These are phyloP conservation scores for Cromileptes altivelis DNA, from an alignment of 2,113 vertebrate genomes.

Conservation along the genomic window DNA sequence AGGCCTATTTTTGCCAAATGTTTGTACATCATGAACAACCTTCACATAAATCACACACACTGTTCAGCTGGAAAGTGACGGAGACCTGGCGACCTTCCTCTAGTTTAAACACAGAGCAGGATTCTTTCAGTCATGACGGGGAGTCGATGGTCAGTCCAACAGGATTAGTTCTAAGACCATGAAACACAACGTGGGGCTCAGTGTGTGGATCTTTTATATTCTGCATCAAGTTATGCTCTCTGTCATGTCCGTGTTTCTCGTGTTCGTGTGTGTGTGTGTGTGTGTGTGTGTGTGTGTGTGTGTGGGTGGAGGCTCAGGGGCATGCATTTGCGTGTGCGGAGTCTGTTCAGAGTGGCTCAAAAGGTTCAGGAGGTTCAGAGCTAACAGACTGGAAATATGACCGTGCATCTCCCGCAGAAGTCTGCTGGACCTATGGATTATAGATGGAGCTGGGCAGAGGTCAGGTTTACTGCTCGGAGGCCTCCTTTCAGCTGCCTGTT, in stretches of 20 bases:
- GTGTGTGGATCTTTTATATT: constrained; percentile 34
- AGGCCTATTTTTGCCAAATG: not conserved
- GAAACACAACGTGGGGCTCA: constrained; percentile 16
- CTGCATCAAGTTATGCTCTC: constrained; percentile 18
- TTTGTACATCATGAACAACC: not conserved
- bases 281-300: constrained; percentile 4
- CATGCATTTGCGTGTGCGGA: constrained; percentile 11
- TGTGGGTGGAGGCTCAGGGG: not conserved
- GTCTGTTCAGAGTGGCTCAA: constrained; percentile 13
- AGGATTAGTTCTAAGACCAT: constrained; percentile 23
- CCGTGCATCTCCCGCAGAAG: constrained; percentile 6
- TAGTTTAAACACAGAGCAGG: not conserved
- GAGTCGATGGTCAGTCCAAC: constrained; percentile 16
- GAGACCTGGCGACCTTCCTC: not conserved
- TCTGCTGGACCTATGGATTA: constrained; percentile 53
- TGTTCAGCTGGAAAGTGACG: not conserved
- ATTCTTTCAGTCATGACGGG: not conserved
- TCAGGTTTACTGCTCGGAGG: constrained; percentile 38
- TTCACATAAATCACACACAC: not conserved
- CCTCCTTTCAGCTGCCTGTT: constrained; percentile 37
- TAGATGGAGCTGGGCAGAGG: constrained; percentile 59
- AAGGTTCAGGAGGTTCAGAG: constrained; percentile 34
- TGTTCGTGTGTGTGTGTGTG: constrained; percentile 1
- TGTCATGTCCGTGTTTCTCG: not conserved
- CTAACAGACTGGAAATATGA: constrained; percentile 46